Evolutionary conservation across 1,140 invertebrate genomes (phyloP), one percentile per base, ranked within the genome.

Genomic region (Drosophila kikkawai): DNA sequence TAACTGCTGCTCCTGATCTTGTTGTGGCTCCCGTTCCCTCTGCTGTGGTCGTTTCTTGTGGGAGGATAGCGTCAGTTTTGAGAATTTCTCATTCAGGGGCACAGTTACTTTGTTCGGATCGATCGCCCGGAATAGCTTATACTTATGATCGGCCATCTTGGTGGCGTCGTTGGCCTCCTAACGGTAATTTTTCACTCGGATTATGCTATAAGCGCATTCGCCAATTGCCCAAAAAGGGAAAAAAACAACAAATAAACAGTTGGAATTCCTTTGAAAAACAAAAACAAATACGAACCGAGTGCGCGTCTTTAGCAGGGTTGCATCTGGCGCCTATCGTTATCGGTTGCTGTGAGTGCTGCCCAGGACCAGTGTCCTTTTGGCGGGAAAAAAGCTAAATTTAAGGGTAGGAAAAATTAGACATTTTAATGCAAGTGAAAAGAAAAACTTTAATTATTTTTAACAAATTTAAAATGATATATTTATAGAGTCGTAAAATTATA

Each of bases 61-160:
- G 12, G 91, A 91, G 19, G 91, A 92, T 9, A 92, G 63, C 29
- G 91, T 92, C 56, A 92, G 61, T 65, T 92, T 92, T 4, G 88
- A 69, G 36, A 92, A 92, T 75, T 86, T 91, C 15, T 92, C 73
- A 50, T 77, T 92, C 7, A 92, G 70, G 1, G 82, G 76, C n/a
- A 91, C 82, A 64, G 87, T 92, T 22, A 91, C 75, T 67, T 83
- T 75, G 48, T 53, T 78, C 3, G 91, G 91, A 79, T 92, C 91
- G 22, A 92, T 71, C n/a, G 75, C 66, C 29, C 74, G 68, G 57
- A 92, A 87, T 4, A 92, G 65, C 61, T 84, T 90, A 34, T 90
- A 92, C 53, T 17, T 64, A 13, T 76, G 39, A 58, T 90, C 78
- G 60, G 80, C 71, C 80, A 84, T 80, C 64, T 81, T 67, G 37